Conservation (phyloP, 2,888 invertebrate genomes). For the Pterostichus niger region DNA sequence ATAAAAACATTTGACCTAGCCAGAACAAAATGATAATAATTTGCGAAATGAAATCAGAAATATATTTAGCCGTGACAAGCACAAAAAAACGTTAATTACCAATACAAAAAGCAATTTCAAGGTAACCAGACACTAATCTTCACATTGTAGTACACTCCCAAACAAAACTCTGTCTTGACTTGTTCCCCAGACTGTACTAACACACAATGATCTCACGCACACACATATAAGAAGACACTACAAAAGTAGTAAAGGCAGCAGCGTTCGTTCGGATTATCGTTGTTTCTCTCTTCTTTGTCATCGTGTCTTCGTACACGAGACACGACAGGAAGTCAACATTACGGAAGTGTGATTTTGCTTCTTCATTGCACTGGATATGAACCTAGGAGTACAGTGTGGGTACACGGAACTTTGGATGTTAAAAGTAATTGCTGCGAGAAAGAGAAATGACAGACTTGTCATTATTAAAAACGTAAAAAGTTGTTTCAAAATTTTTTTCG, state of each 20-base stretch:
- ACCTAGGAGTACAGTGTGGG: neutral
- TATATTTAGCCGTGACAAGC: conserved; percentile 6
- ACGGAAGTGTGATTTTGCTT: conserved; percentile 18
- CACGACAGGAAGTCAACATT: neutral
- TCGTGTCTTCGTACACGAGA: neutral
- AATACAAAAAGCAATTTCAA: conserved; percentile 1
- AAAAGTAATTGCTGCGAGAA: conserved; percentile 22
- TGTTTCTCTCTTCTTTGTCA: conserved; percentile 5
- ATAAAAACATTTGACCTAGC: too few relatives aligned
- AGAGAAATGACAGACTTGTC: neutral
- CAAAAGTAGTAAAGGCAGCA: neutral
- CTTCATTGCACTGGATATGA: conserved; percentile 25
- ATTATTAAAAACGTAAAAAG: neutral
- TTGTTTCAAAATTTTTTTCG: neutral
- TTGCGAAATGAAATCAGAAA: neutral
- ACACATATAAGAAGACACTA: neutral
- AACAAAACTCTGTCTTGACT: neutral
- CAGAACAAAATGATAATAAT: too few relatives aligned
- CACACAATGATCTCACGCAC: neutral
- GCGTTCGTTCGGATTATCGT: neutral
- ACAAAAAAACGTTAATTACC: conserved; percentile 4
- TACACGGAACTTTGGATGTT: neutral
- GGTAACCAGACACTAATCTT: neutral
- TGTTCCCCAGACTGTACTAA: neutral
- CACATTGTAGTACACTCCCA: neutral